A percentile compares a stretch with the other conserved stretches of the same genome.
phyloP scores from a whole-genome alignment of 2,888 invertebrate genomes.

The Maniola hyperantus region DNA sequence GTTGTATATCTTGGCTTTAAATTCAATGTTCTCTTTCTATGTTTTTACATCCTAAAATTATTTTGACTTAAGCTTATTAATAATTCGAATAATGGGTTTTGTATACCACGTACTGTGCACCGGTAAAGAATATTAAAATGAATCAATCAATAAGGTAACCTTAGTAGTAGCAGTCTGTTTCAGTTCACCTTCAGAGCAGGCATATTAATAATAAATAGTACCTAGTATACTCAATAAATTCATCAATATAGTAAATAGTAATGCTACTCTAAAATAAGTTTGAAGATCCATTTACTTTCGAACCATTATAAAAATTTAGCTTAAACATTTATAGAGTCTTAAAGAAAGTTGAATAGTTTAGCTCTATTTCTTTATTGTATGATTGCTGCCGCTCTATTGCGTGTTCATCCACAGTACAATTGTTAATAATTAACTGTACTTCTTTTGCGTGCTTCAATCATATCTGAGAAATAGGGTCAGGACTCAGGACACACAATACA shows the following conservation, averaged over 20 bases:
- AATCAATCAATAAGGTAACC: constrained; percentile 6
- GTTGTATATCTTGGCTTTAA: constrained; percentile 14
- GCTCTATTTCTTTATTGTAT: not conserved
- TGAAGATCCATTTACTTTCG: not conserved
- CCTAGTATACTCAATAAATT: no score
- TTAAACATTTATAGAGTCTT: not conserved
- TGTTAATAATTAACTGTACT: constrained; percentile 76
- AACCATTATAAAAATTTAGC: not conserved
- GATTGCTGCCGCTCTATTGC: constrained; percentile 60
- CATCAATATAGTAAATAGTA: not conserved
- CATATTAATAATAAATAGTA: not conserved
- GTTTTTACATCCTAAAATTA: not conserved
- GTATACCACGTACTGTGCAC: not conserved
- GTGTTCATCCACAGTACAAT: constrained; percentile 75
- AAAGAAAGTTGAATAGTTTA: not conserved
- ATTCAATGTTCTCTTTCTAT: constrained; percentile 7
- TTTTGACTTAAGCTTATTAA: not conserved
- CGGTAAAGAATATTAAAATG: not conserved
- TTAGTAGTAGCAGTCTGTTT: constrained; percentile 3
- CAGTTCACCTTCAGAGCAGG: not conserved
- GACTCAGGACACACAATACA: not conserved
- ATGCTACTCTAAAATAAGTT: not conserved
- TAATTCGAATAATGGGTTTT: not conserved
- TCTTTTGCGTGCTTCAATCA: constrained; percentile 75
- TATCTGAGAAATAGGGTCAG: constrained; percentile 73